Percentiles rank a stretch among this genome's conserved stretches.
Evolutionary conservation across 2,888 invertebrate species (phyloP).

Genomic region (Plebejus melissa): DNA sequence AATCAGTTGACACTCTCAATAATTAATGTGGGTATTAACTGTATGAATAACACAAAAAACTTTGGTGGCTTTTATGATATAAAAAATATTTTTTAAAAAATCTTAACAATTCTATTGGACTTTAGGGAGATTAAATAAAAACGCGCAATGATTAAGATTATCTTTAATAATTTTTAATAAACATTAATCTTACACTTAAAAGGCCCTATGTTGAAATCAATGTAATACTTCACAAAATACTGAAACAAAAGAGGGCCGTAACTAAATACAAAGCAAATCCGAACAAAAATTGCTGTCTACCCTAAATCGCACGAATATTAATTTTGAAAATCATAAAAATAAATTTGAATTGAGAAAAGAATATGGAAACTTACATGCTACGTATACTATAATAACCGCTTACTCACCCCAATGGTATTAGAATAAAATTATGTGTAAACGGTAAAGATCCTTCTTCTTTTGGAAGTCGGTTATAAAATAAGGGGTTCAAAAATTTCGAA

Average conservation of each 20-base stretch:
- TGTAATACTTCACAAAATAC: conserved; percentile 38
- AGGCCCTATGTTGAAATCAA: conserved; percentile 41
- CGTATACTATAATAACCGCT: conserved; percentile 5
- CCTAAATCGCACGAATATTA: conserved; percentile 11
- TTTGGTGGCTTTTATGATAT: too few species aligned
- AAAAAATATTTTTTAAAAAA: too few species aligned
- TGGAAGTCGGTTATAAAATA: conserved; percentile 12
- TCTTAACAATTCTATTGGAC: background rate
- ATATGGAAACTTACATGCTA: conserved; percentile 18
- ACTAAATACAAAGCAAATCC: conserved; percentile 23
- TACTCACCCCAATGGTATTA: background rate
- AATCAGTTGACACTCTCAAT: too few species aligned
- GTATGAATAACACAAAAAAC: too few species aligned
- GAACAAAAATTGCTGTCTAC: conserved; percentile 9
- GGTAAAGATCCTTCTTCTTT: conserved; percentile 22
- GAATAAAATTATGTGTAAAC: conserved; percentile 11
- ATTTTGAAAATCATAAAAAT: conserved; percentile 23
- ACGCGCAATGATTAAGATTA: conserved; percentile 42
- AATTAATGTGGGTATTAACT: too few species aligned
- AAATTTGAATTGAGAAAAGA: conserved; percentile 10
- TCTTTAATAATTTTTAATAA: conserved; percentile 50
- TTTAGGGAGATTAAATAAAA: conserved; percentile 38
- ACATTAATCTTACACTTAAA: conserved; percentile 53
- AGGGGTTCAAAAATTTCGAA: conserved; percentile 26
- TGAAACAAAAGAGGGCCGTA: conserved; percentile 27